These are phyloP conservation scores for Eugnorisma glareosa DNA, from an alignment of 2,888 invertebrate species.

Conservation along the genomic window DNA sequence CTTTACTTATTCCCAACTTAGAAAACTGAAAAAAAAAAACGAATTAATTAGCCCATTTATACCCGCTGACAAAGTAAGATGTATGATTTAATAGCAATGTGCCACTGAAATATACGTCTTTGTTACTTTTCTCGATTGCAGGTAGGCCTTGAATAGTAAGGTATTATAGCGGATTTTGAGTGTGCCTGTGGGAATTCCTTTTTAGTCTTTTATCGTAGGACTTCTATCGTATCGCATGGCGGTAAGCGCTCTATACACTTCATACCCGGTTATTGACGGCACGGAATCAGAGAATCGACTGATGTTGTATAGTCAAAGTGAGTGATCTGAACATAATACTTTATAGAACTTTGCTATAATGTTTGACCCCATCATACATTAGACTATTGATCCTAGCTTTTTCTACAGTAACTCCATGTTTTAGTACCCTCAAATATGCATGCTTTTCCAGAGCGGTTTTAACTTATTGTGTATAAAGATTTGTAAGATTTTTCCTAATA, in stretches of 20 bases:
- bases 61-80: too few species aligned
- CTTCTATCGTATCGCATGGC: background rate
- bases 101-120: too few species aligned
- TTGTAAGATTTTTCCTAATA: background rate
- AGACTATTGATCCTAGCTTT: background rate
- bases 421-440: too few species aligned
- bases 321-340: background rate
- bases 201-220: background rate
- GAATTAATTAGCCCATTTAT: too few species aligned
- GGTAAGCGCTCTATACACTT: background rate
- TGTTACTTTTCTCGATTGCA: too few species aligned
- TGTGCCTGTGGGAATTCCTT: background rate
- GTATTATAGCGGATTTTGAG: background rate
- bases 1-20: background rate
- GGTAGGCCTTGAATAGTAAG: too few species aligned
- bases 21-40: background rate
- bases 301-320: background rate
- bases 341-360: background rate
- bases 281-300: background rate
- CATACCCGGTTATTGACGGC: background rate
- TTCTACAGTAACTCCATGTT: background rate
- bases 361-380: background rate
- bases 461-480: background rate
- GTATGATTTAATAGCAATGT: too few species aligned
- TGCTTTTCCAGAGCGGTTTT: background rate